Conservation (phyloP, 1,140 invertebrate genomes). For the Bactericera cockerelli region DNA sequence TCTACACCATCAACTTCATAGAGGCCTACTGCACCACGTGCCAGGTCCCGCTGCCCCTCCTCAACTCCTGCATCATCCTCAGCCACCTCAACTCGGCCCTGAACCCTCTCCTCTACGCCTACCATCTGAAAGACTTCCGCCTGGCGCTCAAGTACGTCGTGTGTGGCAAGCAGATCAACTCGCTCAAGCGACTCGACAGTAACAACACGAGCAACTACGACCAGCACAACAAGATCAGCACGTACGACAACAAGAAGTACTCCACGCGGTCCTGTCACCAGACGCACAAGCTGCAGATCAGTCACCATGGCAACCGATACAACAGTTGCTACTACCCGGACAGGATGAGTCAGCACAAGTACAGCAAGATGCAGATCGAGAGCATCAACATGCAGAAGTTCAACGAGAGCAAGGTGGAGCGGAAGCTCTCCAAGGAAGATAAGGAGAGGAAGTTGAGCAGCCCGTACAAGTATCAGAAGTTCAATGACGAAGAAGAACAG, state of each 20-base stretch:
- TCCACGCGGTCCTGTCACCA: not conserved
- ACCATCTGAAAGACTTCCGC: constrained; percentile 72
- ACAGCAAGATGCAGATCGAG: not conserved
- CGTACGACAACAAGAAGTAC: not conserved
- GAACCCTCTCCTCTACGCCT: constrained; percentile 76
- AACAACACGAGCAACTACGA: not conserved
- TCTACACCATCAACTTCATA: constrained; percentile 81
- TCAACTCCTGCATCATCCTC: constrained; percentile 68
- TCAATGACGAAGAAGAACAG: too few relatives aligned
- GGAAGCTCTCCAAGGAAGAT: too few relatives aligned
- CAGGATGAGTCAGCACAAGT: not conserved
- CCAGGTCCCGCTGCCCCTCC: constrained; percentile 45
- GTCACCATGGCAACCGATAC: not conserved
- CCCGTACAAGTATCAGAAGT: too few relatives aligned
- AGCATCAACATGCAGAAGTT: not conserved
- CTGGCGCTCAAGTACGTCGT: constrained; percentile 36
- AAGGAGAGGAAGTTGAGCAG: too few relatives aligned
- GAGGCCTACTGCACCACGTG: constrained; percentile 59
- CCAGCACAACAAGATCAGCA: not conserved
- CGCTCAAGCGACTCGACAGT: not conserved
- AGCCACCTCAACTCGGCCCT: constrained; percentile 78
- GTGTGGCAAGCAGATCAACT: constrained; percentile 12
- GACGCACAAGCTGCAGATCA: not conserved
- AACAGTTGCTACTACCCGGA: not conserved
- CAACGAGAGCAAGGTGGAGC: not conserved